Percentiles rank a stretch among this genome's conserved stretches.
Evolutionary conservation across 1,140 invertebrate species (phyloP).

Genomic region (Drosophila asahinai): DNA sequence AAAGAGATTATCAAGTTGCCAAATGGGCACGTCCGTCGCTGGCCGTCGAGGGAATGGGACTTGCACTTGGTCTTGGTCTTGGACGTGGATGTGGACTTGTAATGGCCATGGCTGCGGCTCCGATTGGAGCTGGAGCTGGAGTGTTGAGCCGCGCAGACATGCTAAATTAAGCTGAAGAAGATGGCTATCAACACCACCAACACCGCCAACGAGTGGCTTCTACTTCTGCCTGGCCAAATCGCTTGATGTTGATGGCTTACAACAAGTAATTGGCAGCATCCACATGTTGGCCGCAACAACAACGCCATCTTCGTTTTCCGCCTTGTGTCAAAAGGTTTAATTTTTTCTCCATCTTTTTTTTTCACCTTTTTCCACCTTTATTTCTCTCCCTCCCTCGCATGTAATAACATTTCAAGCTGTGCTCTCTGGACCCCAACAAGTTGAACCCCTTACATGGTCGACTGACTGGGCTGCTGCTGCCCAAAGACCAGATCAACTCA

Average conservation of each 20-base stretch:
- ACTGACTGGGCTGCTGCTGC: conserved; percentile 60
- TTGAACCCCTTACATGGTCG: conserved; percentile 71
- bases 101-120: conserved; percentile 2
- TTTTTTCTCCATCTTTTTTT: conserved; percentile 44
- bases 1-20: conserved; percentile 84
- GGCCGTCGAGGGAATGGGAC: conserved; percentile 36
- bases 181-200: conserved; percentile 83
- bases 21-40: conserved; percentile 76
- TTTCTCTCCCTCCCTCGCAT: conserved; percentile 51
- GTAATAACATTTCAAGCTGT: conserved; percentile 79
- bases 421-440: conserved; percentile 68
- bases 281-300: conserved; percentile 63
- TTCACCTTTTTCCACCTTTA: conserved; percentile 25
- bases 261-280: conserved; percentile 84
- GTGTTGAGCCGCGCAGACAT: conserved; percentile 84
- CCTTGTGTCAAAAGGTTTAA: conserved; percentile 83
- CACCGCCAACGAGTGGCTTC: conserved; percentile 60
- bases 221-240: conserved; percentile 72
- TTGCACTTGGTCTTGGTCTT: conserved; percentile 8
- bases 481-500: conserved; percentile 25
- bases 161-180: conserved; percentile 85
- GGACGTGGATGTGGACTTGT: background rate
- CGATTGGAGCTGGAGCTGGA: conserved; percentile 17
- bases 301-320: conserved; percentile 54
- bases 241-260: conserved; percentile 84